Percentiles rank a stretch among this genome's conserved stretches.
These are phyloP conservation scores for Oncorhynchus mykiss DNA, from an alignment of 2,113 vertebrate genomes.

Conservation along the genomic window DNA sequence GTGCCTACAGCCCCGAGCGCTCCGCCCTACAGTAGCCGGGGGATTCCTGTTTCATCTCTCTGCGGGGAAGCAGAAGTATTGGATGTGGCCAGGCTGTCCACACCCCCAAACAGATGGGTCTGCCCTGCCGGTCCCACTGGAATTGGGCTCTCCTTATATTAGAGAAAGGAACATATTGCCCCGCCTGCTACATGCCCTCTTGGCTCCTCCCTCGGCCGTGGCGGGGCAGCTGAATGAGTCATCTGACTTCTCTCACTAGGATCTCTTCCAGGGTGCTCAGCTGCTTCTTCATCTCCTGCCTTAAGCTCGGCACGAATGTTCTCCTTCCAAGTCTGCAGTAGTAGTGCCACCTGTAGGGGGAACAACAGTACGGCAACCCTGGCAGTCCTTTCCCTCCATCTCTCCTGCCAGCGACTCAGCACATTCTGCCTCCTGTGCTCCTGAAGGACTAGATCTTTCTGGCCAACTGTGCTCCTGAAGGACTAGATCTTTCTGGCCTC, in stretches of 20 bases:
- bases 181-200: no score
- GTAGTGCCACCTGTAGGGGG: background rate
- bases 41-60: background rate
- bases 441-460: no score
- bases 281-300: no score
- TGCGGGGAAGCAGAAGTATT: background rate
- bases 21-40: background rate
- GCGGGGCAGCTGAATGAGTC: no score
- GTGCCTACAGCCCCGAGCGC: background rate
- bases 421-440: no score
- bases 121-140: background rate
- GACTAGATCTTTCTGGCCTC: no score
- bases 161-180: no score
- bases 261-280: no score
- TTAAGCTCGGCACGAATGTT: background rate
- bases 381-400: background rate
- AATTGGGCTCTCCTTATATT: no score
- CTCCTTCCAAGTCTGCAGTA: background rate
- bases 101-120: background rate
- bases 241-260: no score
- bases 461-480: no score
- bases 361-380: background rate
- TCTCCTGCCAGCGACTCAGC: background rate
- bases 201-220: no score
- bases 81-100: background rate